A percentile compares a stretch with the other conserved stretches of the same genome.
These are phyloP conservation scores for Psittacula echo DNA, from an alignment of 2,797 vertebrate species.

Conservation along the genomic window DNA sequence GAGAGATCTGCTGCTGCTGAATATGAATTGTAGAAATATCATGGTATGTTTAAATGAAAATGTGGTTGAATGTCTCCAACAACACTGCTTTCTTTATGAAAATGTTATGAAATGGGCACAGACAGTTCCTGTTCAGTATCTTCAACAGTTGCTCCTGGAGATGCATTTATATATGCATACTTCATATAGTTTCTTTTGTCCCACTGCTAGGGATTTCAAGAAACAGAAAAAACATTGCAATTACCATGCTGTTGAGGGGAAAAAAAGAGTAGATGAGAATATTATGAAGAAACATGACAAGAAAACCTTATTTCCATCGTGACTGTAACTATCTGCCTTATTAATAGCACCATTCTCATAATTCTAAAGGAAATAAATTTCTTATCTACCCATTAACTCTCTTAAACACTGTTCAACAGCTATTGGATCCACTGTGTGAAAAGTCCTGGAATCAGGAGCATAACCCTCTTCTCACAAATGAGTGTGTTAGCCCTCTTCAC, in stretches of 20 bases:
- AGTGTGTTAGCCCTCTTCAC: neutral
- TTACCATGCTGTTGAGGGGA: neutral
- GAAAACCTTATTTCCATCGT: neutral
- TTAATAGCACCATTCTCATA: neutral
- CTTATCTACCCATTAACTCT: neutral
- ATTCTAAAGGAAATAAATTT: neutral
- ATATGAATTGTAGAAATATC: neutral
- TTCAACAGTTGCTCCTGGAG: neutral
- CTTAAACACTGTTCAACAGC: neutral
- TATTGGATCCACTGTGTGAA: neutral
- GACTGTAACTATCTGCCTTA: neutral
- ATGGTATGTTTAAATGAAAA: neutral
- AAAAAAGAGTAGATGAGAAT: neutral
- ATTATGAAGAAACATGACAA: neutral
- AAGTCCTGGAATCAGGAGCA: neutral
- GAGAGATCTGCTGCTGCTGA: neutral
- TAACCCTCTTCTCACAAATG: neutral
- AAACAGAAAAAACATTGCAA: neutral
- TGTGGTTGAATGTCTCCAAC: neutral
- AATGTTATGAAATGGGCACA: neutral
- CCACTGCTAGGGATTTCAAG: neutral
- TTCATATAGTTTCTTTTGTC: neutral
- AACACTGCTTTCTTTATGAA: neutral
- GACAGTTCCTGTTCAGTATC: neutral
- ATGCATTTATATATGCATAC: neutral